Evolutionary conservation across 2,888 invertebrate genomes (phyloP).

Genomic region (Eupithecia tripunctaria): DNA sequence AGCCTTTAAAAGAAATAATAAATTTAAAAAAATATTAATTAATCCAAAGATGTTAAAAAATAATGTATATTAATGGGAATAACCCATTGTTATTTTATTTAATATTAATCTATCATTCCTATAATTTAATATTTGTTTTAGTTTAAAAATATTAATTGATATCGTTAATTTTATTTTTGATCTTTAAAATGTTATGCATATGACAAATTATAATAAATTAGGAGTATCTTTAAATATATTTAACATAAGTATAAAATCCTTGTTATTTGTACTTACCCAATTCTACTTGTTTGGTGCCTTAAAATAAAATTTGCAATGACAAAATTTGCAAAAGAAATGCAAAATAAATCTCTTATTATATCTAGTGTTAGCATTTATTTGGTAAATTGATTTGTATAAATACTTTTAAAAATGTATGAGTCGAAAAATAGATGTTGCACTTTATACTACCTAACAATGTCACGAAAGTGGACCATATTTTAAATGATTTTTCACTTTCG

Average conservation of each 20-base stretch:
- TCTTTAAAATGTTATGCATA: slow-evolving; percentile 27
- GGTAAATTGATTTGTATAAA: background rate
- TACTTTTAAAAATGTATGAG: background rate
- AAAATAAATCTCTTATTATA: background rate
- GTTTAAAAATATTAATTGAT: slow-evolving; percentile 19
- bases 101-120: slow-evolving; percentile 65
- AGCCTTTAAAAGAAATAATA: background rate
- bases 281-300: slow-evolving; percentile 20
- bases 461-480: background rate
- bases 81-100: slow-evolving; percentile 29
- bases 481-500: background rate
- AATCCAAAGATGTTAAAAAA: slow-evolving; percentile 49
- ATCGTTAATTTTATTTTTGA: slow-evolving; percentile 20
- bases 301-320: slow-evolving; percentile 4
- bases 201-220: slow-evolving; percentile 34
- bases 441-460: background rate
- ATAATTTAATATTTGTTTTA: slow-evolving; percentile 59
- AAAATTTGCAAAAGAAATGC: background rate
- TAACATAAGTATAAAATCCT: background rate
- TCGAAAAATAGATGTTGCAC: background rate
- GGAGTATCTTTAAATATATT: background rate
- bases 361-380: background rate
- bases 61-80: slow-evolving; percentile 23
- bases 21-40: slow-evolving; percentile 3
- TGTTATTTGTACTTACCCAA: slow-evolving; percentile 21